These are phyloP conservation scores for Xenops minutus DNA, from an alignment of 2,797 vertebrate species.

Conservation along the genomic window DNA sequence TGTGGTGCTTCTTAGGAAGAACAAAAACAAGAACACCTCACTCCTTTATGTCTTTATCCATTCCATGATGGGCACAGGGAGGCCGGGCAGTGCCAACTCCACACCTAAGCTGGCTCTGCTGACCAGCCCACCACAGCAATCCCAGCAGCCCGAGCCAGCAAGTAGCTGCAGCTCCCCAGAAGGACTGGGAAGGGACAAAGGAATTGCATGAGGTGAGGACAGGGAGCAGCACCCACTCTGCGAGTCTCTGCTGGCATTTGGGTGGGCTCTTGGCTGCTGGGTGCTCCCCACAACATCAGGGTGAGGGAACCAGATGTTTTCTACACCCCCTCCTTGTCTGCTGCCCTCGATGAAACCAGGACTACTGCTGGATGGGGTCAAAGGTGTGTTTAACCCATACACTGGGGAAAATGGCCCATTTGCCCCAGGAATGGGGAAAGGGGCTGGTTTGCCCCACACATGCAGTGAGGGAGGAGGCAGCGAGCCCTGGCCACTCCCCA, in stretches of 20 bases:
- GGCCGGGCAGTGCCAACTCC: neutral
- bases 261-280: neutral
- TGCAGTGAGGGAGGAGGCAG: neutral
- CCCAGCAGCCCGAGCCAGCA: neutral
- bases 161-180: neutral
- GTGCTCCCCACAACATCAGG: neutral
- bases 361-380: neutral
- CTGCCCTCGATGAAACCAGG: accelerated
- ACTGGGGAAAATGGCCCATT: accelerated
- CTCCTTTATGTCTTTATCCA: neutral
- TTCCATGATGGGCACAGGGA: neutral
- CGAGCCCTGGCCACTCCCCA: neutral
- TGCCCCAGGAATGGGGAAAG: neutral
- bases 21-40: neutral
- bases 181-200: neutral
- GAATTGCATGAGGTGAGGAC: accelerated
- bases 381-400: neutral
- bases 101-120: neutral
- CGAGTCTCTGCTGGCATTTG: neutral
- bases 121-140: neutral
- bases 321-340: neutral
- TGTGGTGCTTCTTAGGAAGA: neutral
- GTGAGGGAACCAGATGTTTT: neutral
- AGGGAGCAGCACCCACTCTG: neutral
- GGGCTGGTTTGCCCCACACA: neutral